Evolutionary conservation across 1,140 invertebrate species (phyloP), one percentile per base, ranked within the genome.

Genomic region (Lordiphosa clarofinis): DNA sequence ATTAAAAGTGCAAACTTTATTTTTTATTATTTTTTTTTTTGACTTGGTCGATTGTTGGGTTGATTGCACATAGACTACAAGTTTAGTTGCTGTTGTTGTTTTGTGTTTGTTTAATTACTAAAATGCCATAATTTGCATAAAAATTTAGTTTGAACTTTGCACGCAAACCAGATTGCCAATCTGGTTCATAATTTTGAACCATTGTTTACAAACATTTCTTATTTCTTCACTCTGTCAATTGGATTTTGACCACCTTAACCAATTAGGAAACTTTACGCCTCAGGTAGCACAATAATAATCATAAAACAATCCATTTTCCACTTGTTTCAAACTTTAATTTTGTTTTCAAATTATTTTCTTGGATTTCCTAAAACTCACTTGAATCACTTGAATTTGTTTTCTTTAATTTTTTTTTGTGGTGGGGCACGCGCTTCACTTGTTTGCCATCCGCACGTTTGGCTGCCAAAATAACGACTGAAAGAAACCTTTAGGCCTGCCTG

Each of bases 391-490:
- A 15, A 12, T 33, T 37, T 35, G 38, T 13, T 4, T 33, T 48
- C 31, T 44, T 11, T 11, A 12, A 40, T 49, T 55, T 57, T 58
- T 46, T 59, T 54, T 56, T 47, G 35, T 36, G 2, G 4, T 46
- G 28, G 33, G 21, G 4, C 49, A 21, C 46, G 59, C 63, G 66
- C 58, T 49, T 52, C 13, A 40, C 38, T n/a, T 48, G 12, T 59
- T 53, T 54, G 62, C 59, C 78, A 76, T 61, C 69, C 79, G 79
- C 78, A 72, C 78, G 79, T 73, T 84, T 57, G 79, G 73, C 78
- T 84, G 65, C 78, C 78, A 84, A 84, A 84, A 84, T 60, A 37
- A 66, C 78, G 69, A 84, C 78, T 84, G 79, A 84, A 73, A 53
- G 65, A 84, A 69, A 66, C 52, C 76, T 60, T 57, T 46, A 46